phyloP scores from a whole-genome alignment of 2,888 invertebrate species.

The Keiferia lycopersicella region DNA sequence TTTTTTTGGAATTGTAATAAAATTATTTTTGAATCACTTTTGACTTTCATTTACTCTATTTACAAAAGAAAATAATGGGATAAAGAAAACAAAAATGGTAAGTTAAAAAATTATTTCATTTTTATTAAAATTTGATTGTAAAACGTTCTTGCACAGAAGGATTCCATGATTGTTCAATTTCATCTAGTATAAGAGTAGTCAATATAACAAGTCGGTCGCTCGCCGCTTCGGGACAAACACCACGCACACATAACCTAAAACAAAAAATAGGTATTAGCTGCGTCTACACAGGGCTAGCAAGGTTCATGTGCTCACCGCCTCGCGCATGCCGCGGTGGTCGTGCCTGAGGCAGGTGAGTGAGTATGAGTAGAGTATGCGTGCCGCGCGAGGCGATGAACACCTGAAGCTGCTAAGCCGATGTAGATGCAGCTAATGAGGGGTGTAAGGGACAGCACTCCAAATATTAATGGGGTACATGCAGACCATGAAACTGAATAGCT shows the following conservation, averaged over 20 bases:
- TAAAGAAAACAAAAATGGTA: constrained; percentile 23
- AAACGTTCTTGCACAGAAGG: constrained; percentile 39
- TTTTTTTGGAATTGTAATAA: constrained; percentile 27
- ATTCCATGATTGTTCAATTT: constrained; percentile 18
- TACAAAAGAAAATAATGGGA: no score
- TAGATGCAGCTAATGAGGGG: no score
- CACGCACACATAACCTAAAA: constrained; percentile 14
- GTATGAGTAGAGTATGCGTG: no score
- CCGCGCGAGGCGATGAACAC: no score
- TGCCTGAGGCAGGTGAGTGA: no score
- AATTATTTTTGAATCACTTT: constrained; percentile 26
- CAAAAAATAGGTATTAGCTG: not conserved
- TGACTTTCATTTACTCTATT: constrained; percentile 3
- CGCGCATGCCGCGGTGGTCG: no score
- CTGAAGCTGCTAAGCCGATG: no score
- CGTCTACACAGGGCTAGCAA: no score
- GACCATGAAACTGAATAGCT: no score
- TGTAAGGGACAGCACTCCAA: no score
- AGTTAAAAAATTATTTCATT: constrained; percentile 65
- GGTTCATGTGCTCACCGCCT: no score
- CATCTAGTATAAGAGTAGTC: constrained; percentile 15
- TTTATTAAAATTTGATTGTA: constrained; percentile 68
- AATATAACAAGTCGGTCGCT: constrained; percentile 12
- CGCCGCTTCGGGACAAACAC: not conserved
- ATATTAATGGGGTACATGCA: no score